A percentile compares a stretch with the other conserved stretches of the same genome.
Evolutionary conservation across 2,113 vertebrate species (phyloP).

Genomic region (Scomber japonicus): DNA sequence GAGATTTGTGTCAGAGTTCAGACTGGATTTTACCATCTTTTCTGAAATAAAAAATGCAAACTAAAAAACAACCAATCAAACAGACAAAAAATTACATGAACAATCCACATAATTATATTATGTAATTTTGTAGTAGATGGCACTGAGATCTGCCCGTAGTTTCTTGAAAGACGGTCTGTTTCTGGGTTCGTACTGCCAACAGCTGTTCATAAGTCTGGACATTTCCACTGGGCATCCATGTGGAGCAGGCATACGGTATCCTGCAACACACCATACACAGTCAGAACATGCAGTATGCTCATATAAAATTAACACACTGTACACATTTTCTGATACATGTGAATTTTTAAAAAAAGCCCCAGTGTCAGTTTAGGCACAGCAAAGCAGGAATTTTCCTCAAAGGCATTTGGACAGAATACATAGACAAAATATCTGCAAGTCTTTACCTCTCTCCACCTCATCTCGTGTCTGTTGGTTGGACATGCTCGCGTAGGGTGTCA

Average conservation of each 20-base stretch:
- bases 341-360: not conserved
- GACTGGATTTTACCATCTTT: not conserved
- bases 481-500: slow-evolving; percentile 91
- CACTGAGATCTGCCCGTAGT: slow-evolving; percentile 86
- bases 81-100: not conserved
- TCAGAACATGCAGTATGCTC: not conserved
- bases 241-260: slow-evolving; percentile 89
- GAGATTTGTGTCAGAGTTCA: not conserved
- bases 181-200: slow-evolving; percentile 92
- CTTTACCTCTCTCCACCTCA: slow-evolving; percentile 90
- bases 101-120: slow-evolving; percentile 25
- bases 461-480: slow-evolving; percentile 94
- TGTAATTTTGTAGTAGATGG: slow-evolving; percentile 82
- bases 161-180: slow-evolving; percentile 88
- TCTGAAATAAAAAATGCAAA: not conserved
- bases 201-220: slow-evolving; percentile 90
- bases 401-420: not conserved
- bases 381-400: not conserved
- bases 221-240: slow-evolving; percentile 89
- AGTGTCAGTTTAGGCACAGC: not conserved
- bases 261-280: slow-evolving; percentile 75
- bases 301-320: not conserved
- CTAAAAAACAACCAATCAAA: not conserved
- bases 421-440: not conserved
- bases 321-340: not conserved